phyloP scores from a whole-genome alignment of 2,888 invertebrate species.

The Dryomyza anilis region DNA sequence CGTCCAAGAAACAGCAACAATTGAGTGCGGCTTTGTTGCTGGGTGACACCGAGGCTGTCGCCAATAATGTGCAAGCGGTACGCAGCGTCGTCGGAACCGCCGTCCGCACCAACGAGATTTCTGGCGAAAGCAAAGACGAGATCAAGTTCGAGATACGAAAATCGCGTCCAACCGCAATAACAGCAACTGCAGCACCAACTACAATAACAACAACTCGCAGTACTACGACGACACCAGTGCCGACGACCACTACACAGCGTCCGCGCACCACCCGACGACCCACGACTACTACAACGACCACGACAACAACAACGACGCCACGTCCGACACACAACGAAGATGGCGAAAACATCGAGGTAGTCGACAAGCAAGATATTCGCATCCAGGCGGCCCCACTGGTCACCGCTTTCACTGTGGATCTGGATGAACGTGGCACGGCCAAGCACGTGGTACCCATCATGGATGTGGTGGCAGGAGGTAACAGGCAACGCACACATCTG shows the following conservation, averaged over 20 bases:
- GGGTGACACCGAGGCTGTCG: slow-evolving; percentile 24
- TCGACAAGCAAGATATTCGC: slow-evolving; percentile 74
- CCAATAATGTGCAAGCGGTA: slow-evolving; percentile 55
- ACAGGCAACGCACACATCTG: background rate
- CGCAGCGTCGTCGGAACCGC: slow-evolving; percentile 56
- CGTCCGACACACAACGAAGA: slow-evolving; percentile 73
- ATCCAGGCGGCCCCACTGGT: slow-evolving; percentile 82
- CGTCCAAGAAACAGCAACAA: too few relatives aligned
- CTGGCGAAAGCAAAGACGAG: slow-evolving; percentile 48
- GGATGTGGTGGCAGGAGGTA: slow-evolving; percentile 48
- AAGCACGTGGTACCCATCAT: slow-evolving; percentile 78
- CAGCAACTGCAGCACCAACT: slow-evolving; percentile 33
- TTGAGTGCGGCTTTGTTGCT: too few relatives aligned
- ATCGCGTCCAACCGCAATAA: slow-evolving; percentile 56
- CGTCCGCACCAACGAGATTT: slow-evolving; percentile 55
- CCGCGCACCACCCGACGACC: slow-evolving; percentile 64
- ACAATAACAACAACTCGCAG: slow-evolving; percentile 62
- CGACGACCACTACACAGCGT: slow-evolving; percentile 52
- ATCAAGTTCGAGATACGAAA: slow-evolving; percentile 56
- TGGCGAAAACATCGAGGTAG: slow-evolving; percentile 71
- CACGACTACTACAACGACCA: slow-evolving; percentile 61
- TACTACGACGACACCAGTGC: slow-evolving; percentile 64
- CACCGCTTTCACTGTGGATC: slow-evolving; percentile 84
- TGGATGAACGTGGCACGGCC: slow-evolving; percentile 79
- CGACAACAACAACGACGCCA: slow-evolving; percentile 68